These are phyloP conservation scores for Lates calcarifer DNA, from an alignment of 2,113 vertebrate genomes.

Conservation along the genomic window DNA sequence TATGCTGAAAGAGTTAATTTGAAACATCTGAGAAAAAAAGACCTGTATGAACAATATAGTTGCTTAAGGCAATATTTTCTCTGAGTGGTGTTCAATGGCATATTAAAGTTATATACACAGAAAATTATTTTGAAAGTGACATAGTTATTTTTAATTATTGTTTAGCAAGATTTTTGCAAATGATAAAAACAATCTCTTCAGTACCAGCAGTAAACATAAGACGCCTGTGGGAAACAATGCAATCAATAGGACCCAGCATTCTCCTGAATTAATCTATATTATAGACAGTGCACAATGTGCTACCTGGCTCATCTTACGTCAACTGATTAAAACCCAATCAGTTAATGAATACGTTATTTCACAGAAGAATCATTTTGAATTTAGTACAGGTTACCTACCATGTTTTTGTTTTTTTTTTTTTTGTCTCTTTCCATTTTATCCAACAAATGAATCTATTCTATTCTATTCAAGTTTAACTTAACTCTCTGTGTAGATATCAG, in stretches of 20 bases:
- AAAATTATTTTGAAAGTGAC: conserved; percentile 41
- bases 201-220: conserved; percentile 24
- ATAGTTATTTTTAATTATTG: conserved; percentile 22
- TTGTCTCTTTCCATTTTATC: too few species aligned
- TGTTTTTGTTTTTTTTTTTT: too few species aligned
- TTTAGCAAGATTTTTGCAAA: neutral
- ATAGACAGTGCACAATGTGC: conserved; percentile 18
- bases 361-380: too few species aligned
- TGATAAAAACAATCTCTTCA: conserved; percentile 45
- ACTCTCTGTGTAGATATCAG: too few species aligned
- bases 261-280: conserved; percentile 48
- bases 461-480: too few species aligned
- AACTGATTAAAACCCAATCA: conserved; percentile 33
- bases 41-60: conserved; percentile 29
- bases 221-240: conserved; percentile 14
- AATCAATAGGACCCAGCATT: conserved; percentile 40
- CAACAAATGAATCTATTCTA: too few species aligned
- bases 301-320: conserved; percentile 37
- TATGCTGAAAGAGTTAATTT: conserved; percentile 52
- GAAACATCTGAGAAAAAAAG: conserved; percentile 52
- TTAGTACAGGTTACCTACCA: too few species aligned
- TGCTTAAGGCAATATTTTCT: conserved; percentile 59
- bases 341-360: too few species aligned
- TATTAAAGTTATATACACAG: conserved; percentile 59
- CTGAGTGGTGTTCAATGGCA: conserved; percentile 26